Base-by-base conservation (phyloP, 2,888 invertebrate genomes). In the Drosophila greeni region DNA sequence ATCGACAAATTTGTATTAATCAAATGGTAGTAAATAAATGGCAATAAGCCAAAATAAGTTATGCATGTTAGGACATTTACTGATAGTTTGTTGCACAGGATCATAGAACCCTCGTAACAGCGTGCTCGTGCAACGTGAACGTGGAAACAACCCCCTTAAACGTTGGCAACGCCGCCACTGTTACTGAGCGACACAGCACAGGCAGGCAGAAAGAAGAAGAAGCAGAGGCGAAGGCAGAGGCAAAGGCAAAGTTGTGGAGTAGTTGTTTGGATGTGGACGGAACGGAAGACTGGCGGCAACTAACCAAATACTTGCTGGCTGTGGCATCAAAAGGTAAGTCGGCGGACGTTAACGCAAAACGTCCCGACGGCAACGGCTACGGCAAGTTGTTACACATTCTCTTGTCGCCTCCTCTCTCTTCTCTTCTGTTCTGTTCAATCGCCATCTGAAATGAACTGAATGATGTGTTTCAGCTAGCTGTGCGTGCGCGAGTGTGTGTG, bases 211-310 rank as follows among this genome's bases (percentile, higher is more conserved):
- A 18, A 40, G 42, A 45, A 58, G 53, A 54, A 45, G 29, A 47
- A 42, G 61, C 58, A 48, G 61, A 58, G 34, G 34, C 48, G 45
- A 39, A 57, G 34, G 47, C 60, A 58, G 53, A 53, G 58, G 48
- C 55, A 56, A 58, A 59, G 42, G 58, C 58, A 59, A 59, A 60
- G 57, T 53, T 66, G 42, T 39, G 54, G 66, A 45, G 55, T 68
- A 54, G 73, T 72, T 77, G 76, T 77, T 77, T 77, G 59, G 80
- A 77, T 77, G 81, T 78, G 81, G 78, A 77, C 81, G 81, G 77
- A 77, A 77, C 80, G 78, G 76, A 81, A 78, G 81, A 78, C 78
- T 81, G 78, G 81, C 78, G 78, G 81, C 78, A 74, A 78, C 78
- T 78, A 76, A 78, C 75, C 69, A 70, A 74, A 66, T 61, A 72